Conservation (phyloP, 2,888 invertebrate species). For the Tricholauxania praeusta region DNA sequence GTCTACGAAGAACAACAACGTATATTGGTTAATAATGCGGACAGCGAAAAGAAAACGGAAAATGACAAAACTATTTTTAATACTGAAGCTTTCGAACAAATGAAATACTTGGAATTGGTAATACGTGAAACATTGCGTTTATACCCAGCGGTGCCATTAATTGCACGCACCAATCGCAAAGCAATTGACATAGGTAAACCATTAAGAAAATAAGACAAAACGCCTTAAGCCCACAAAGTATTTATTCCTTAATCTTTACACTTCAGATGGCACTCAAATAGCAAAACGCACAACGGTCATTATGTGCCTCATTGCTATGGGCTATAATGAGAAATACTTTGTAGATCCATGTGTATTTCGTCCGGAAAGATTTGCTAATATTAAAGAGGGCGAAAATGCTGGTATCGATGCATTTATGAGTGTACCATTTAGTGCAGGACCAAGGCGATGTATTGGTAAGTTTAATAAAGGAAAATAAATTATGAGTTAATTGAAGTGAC, state of each 20-base stretch:
- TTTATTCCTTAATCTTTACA: not conserved
- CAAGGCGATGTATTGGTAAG: slow-evolving; percentile 68
- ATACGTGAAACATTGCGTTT: slow-evolving; percentile 58
- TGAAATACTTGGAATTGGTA: slow-evolving; percentile 58
- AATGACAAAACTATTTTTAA: slow-evolving; percentile 38
- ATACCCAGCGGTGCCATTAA: slow-evolving; percentile 60
- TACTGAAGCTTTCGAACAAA: slow-evolving; percentile 47
- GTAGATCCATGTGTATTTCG: slow-evolving; percentile 56
- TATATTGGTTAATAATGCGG: slow-evolving; percentile 66
- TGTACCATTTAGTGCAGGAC: slow-evolving; percentile 75
- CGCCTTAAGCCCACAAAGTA: not conserved
- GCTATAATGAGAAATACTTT: slow-evolving; percentile 61
- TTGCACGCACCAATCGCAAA: slow-evolving; percentile 58
- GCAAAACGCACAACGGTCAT: slow-evolving; percentile 60
- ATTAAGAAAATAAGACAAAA: not conserved
- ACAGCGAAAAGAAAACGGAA: slow-evolving; percentile 35
- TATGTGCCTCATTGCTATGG: slow-evolving; percentile 60
- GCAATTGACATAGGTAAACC: slow-evolving; percentile 60
- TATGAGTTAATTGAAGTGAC: slow-evolving; percentile 22
- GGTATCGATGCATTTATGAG: slow-evolving; percentile 69
- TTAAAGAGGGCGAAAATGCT: slow-evolving; percentile 7
- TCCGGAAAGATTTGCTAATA: slow-evolving; percentile 67
- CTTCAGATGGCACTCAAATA: slow-evolving; percentile 59
- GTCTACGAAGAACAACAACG: slow-evolving; percentile 68
- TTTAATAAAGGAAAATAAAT: not conserved